phyloP scores from a whole-genome alignment of 1,140 invertebrate genomes.

The Chymomyza costata region DNA sequence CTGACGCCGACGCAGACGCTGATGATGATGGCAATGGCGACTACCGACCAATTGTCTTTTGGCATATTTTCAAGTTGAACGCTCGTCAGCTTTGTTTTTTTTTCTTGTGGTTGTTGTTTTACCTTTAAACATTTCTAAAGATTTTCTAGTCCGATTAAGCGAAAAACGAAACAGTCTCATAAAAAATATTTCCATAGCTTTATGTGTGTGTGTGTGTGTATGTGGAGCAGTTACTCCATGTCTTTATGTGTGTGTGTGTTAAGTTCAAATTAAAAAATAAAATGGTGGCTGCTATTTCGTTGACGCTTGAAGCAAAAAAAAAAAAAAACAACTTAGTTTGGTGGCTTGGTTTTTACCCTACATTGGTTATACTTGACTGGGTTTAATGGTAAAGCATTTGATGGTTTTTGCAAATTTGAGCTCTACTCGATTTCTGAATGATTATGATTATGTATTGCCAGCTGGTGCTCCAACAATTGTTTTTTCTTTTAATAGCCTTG shows the following conservation, averaged over 20 bases:
- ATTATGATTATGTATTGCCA: too few relatives aligned
- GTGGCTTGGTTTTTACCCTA: too few relatives aligned
- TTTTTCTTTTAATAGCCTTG: too few relatives aligned
- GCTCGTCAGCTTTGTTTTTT: slow-evolving; percentile 42
- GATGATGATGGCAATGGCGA: slow-evolving; percentile 17
- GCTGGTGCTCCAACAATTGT: too few relatives aligned
- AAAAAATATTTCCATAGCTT: slow-evolving; percentile 48
- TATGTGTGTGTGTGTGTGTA: slow-evolving; percentile 17
- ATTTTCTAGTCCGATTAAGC: slow-evolving; percentile 70
- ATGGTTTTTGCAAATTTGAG: too few relatives aligned
- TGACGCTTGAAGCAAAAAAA: slow-evolving; percentile 38
- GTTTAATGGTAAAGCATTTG: too few relatives aligned
- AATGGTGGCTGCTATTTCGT: slow-evolving; percentile 50
- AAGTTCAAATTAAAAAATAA: slow-evolving; percentile 31
- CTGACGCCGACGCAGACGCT: neutral
- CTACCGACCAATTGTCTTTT: slow-evolving; percentile 68
- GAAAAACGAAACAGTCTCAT: slow-evolving; percentile 66
- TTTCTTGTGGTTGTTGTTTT: slow-evolving; percentile 16
- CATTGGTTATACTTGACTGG: too few relatives aligned
- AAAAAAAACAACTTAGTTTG: too few relatives aligned
- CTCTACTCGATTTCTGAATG: too few relatives aligned
- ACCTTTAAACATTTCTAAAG: slow-evolving; percentile 43
- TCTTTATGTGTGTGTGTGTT: slow-evolving; percentile 15
- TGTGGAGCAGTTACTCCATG: too few relatives aligned
- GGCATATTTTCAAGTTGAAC: slow-evolving; percentile 72